Base-by-base conservation (phyloP, 2,797 vertebrate genomes). In the Coluber constrictor region DNA sequence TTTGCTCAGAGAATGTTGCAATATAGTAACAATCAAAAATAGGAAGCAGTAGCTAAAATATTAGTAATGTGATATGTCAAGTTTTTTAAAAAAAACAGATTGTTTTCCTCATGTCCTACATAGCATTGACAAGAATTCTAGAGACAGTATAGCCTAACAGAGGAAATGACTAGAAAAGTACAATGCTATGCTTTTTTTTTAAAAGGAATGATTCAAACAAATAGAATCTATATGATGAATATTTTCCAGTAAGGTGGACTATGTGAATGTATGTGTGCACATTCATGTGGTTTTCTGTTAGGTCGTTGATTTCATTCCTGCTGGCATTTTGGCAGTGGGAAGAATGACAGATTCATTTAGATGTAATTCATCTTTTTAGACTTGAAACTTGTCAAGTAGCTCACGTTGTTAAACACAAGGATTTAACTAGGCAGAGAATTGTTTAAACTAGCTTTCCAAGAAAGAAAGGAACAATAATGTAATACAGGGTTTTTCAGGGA, bases 71-170 rank as follows among this genome's bases (percentile, higher is more conserved):
- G 0, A 86, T 61, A 90, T 83, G 70, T 87, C 15, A 5, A 87
- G 59, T 20, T 29, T 86, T 54, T 3, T 9, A 1, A 54, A 54
- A 51, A 57, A 63, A 89, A 27, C 5, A 88, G 29, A 86, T 32
- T 37, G 70, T 95, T 96, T 97, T 96, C 92, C 90, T 95, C 93
- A 61, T 90, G 96, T 95, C 51, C 87, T 11, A 87, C 92, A 89
- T 87, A 91, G 92, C 90, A 95, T 90, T n/a, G 63, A 18, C 23
- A 57, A 15, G 20, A 1, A 94, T 96, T 96, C 93, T 18, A 86
- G 95, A 92, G 32, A 95, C 96, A 93, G 59, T 94, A 92, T 86
- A 66, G 47, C 43, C 92, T 86, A 93, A 93, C 66, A 94, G 93
- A 92, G 23, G 5, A 43, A 57, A 60, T 29, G 27, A 94, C 91